Base-by-base conservation (phyloP, 2,113 vertebrate genomes). In the Sceloporus tristichus region DNA sequence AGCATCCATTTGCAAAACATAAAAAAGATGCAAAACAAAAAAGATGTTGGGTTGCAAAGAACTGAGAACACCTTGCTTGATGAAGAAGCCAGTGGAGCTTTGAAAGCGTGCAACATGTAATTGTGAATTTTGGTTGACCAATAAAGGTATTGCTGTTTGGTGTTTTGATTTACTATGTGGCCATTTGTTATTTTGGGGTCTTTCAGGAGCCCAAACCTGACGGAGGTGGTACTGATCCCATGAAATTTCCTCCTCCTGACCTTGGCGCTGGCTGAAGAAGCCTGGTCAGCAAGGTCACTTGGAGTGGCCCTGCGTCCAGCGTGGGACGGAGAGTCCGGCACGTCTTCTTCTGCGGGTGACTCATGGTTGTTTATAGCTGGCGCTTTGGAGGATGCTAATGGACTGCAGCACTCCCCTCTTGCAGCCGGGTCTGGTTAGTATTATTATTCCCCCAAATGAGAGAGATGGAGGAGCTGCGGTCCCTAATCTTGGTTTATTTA, bases 371-470 rank as follows among this genome's bases (percentile, higher is more conserved):
- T 87, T 59, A 0, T 77, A 76, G 77, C 87, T 13, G 2, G 54
- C 54, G 80, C 76, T 23, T 79, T 42, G 1, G 70, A n/a, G 84
- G 80, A 82, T 23, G 59, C 59, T 93, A 9, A 25, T 0, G 82
- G 5, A 1, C 27, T 7, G 71, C 65, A 83, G 92, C 88, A 84
- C 77, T 85, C 83, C 76, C 75, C 48, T 81, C 34, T 88, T 68
- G 73, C 0, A 0, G 14, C 76, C 34, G 38, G 73, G 66, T 84
- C 88, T 89, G 34, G 91, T 77, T 87, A 16, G 14, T 59, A 65
- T 91, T 85, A 71, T 91, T 93, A 93, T 79, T 62, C 59, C n/a
- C 29, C 71, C 38, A 82, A 78, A 59, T 87, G 88, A 59, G 42
- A 87, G 89, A 86, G 83, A 59, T 54, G 87, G 91, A 79, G 59